Evolutionary conservation across 2,113 vertebrate genomes (phyloP), one percentile per base, ranked within the genome.

Genomic region (Phalacrocorax pelagicus): DNA sequence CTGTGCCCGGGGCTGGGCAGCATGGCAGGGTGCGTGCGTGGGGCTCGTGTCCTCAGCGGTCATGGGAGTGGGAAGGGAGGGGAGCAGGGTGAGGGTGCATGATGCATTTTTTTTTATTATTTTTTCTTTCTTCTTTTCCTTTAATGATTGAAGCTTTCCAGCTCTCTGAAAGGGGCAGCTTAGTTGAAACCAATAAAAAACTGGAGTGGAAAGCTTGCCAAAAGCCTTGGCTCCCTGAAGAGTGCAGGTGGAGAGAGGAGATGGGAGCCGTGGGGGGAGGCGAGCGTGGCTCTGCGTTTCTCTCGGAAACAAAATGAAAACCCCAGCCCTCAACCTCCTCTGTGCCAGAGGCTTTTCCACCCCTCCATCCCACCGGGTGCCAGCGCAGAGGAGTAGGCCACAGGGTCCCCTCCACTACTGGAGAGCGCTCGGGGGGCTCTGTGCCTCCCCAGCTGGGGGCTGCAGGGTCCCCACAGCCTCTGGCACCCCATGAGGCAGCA

Each of bases 161-260:
- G 81, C 92, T 62, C 82, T 97, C 97, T 5, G 32, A 96, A 97
- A 97, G 96, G 97, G 98, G 97, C 98, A 98, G 98, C 97, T 98
- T 97, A 97, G 98, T 97, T 95, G 96, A 98, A 98, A 98, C 97
- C 97, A 96, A 97, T 98, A 98, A 98, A 98, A 46, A 98, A 96
- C 40, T 61, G 86, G 96, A 97, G 97, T 12, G 84, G 96, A 95
- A 93, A 86, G 72, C 88, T 97, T 98, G 98, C 98, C 98, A 98
- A 98, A 88, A 98, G 96, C 93, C 96, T 98, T 94, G 94, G 97
- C 97, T 98, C 98, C 98, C 98, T 61, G 94, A 97, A 91, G 98
- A 98, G 98, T 73, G 71, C 98, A 98, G 98, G 98, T 98, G 98
- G 98, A 98, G 97, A 97, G 97, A 97, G 91, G 96, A 96, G 97